A percentile compares a stretch with the other conserved stretches of the same genome.
These are phyloP conservation scores for Rotaria socialis DNA, from an alignment of 2,888 invertebrate species.

Conservation along the genomic window DNA sequence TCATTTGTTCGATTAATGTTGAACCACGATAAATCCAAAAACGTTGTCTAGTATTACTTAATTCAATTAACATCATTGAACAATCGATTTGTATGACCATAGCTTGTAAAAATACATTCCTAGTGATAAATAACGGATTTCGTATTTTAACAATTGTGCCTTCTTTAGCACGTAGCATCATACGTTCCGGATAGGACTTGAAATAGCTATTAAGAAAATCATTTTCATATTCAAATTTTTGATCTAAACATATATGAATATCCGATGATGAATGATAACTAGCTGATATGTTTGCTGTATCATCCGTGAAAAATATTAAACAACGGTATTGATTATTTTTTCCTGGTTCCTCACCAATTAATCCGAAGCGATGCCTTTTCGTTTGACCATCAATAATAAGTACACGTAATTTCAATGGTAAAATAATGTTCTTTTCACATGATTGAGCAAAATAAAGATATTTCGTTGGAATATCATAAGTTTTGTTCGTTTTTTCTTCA, in stretches of 20 bases:
- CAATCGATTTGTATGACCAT: not conserved
- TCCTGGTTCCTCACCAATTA: not conserved
- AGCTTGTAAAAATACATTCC: not conserved
- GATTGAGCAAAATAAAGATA: not conserved
- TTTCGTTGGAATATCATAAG: conserved; percentile 12
- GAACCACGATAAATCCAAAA: conserved; percentile 25
- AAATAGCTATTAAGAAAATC: not conserved
- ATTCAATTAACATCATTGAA: conserved; percentile 28
- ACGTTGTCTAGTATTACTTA: not conserved
- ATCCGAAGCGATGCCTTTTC: not conserved
- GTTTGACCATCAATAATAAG: not conserved
- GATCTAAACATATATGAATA: conserved; percentile 1
- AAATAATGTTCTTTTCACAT: conserved; percentile 4
- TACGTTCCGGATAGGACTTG: conserved; percentile 10
- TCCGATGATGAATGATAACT: not conserved
- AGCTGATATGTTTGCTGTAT: not conserved
- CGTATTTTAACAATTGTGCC: not conserved
- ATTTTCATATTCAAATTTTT: conserved; percentile 19
- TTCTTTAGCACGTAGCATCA: conserved; percentile 15
- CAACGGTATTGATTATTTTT: conserved; percentile 12
- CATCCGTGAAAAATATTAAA: conserved; percentile 7
- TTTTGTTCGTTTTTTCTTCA: not conserved
- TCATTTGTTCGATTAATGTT: conserved; percentile 26
- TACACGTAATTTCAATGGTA: conserved; percentile 7
- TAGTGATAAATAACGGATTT: not conserved